Base-by-base conservation (phyloP, 2,113 vertebrate genomes). In the Anas platyrhynchos region DNA sequence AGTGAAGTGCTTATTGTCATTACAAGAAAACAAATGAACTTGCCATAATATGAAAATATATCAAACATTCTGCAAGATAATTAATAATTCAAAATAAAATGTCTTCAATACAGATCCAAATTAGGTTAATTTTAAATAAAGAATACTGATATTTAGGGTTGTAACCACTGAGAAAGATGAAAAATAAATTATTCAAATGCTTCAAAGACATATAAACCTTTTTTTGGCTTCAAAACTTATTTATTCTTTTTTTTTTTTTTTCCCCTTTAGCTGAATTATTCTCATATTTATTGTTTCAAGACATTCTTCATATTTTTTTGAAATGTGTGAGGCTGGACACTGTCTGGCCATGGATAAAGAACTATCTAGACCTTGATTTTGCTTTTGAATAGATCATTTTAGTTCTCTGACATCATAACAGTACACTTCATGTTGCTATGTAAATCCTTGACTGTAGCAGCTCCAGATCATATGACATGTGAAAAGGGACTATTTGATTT, bases 381-480 rank as follows among this genome's bases (percentile, higher is more conserved):
- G 29, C 22, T 55, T 31, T 86, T 46, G n/a, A 82, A 67, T 68
- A 48, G 46, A 36, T 54, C 29, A 78, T 73, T 94, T 94, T 54
- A 73, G 85, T 81, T 74, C 41, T 59, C 1, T 96, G 93, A 91
- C 52, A 68, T 95, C 93, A 89, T 22, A 77, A n/a, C 20, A 44
- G 25, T 44, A 20, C 1, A 6, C 52, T 63, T 68, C n/a, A 59
- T 82, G 10, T 76, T 11, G 52, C 76, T 93, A 91, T 83, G 54
- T 77, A 96, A 97, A 94, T 93, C 50, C 52, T 50, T 27, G 59
- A 6, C 22, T 61, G 9, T 4, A 83, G 56, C 62, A 84, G 21
- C 72, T 76, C 58, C 61, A 25, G 77, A 68, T 88, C 95, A 94
- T 75, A 83, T 96, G 96, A 80, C 82, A 86, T 75, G 48, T 50